Percentiles rank a stretch among this genome's conserved stretches.
phyloP scores from a whole-genome alignment of 2,113 vertebrate species.

The Antechinus stuartii region DNA sequence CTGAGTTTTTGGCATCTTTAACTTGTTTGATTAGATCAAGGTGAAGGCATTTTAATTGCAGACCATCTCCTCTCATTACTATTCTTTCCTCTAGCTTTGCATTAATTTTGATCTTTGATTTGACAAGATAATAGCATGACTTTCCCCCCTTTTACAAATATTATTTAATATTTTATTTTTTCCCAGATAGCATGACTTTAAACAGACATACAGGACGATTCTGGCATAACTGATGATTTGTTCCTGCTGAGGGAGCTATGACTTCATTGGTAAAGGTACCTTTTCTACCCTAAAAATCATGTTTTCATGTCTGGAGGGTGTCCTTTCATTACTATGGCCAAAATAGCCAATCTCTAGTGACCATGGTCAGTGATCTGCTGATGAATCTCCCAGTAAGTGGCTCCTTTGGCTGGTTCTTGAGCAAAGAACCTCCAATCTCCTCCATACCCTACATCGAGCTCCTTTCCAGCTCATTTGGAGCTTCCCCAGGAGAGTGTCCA shows the following conservation, averaged over 20 bases:
- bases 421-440: not conserved
- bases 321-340: not conserved
- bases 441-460: accelerated
- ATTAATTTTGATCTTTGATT: not conserved
- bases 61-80: not conserved
- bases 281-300: not conserved
- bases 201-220: not conserved
- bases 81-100: not conserved
- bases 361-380: not conserved
- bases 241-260: not conserved
- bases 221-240: not conserved
- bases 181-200: not conserved
- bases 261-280: not conserved
- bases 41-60: not conserved
- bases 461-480: not conserved
- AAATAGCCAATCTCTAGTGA: not conserved
- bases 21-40: not conserved
- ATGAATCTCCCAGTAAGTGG: not conserved
- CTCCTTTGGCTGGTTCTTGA: not conserved
- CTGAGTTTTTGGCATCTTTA: not conserved
- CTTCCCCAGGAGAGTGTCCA: not conserved
- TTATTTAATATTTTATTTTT: too few species aligned
- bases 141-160: not conserved
- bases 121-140: not conserved
- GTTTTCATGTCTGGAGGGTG: too few species aligned